Evolutionary conservation across 2,888 invertebrate genomes (phyloP), one percentile per base, ranked within the genome.

Genomic region (Pachymerium ferrugineum): DNA sequence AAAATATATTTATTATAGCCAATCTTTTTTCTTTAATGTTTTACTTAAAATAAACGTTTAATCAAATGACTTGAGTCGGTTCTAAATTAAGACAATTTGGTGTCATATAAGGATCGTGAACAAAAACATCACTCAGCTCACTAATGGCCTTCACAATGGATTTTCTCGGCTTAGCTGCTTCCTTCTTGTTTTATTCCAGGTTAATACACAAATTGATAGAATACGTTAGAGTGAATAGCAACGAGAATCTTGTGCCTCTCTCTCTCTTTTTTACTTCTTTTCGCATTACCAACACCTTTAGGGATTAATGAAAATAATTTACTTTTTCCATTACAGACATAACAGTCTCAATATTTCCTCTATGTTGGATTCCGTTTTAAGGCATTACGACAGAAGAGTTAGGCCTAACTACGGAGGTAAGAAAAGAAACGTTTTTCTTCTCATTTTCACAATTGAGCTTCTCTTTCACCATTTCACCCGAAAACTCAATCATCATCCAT

Each of bases 351-450:
- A 94, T 88, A 94, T 94, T 86, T 94, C 94, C 82, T 93, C 93
- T 83, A 94, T 94, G 84, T 88, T 94, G 87, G 93, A 94, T 86
- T 93, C 93, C 82, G 93, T 94, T 88, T 94, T 94, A 85, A 91
- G 92, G 86, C 94, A 93, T 86, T 97, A 97, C 86, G 97, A 97
- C 88, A 97, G 97, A 90, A 91, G 97, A 90, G 93, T 97, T 90
- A 92, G 97, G 87, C 97, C 97, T 84, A 95, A 96, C 87, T 97
- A 96, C 87, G 95, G 95, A 91, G 95, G 95, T 95, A 87, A 89
- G 90, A n/a, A n/a, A n/a, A n/a, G n/a, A n/a, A n/a, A n/a, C n/a
- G n/a, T n/a, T n/a, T n/a, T n/a, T n/a, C n/a, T n/a, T n/a, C n/a
- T n/a, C n/a, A n/a, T n/a, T n/a, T n/a, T n/a, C n/a, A 85, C 14